phyloP scores from a whole-genome alignment of 2,797 vertebrate genomes.

The Zenarchopterus dispar region DNA sequence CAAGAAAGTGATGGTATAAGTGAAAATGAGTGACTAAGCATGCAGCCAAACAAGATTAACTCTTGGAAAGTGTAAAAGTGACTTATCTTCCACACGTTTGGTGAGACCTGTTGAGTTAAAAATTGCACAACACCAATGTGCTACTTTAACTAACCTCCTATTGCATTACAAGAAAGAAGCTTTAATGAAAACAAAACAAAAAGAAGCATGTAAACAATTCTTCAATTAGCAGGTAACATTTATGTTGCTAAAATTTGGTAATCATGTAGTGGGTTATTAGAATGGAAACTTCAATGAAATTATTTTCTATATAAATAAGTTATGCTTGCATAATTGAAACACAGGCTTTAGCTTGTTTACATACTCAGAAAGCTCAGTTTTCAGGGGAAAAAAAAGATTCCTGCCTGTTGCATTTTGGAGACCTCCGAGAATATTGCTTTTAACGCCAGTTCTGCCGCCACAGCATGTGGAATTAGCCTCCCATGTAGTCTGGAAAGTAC shows the following conservation, averaged over 20 bases:
- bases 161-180: too few relatives aligned
- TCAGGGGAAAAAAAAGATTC: constrained; percentile 53
- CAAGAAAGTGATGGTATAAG: too few relatives aligned
- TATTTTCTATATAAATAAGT: constrained; percentile 4
- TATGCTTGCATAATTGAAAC: constrained; percentile 23
- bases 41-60: too few relatives aligned
- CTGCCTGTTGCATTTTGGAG: constrained; percentile 58
- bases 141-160: too few relatives aligned
- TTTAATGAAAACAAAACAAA: too few relatives aligned
- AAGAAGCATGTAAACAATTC: too few relatives aligned
- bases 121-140: too few relatives aligned
- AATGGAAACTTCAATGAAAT: constrained; percentile 14
- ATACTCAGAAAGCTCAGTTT: constrained; percentile 60
- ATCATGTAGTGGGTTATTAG: constrained; percentile 1
- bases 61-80: too few relatives aligned
- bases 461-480: constrained; percentile 41
- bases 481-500: constrained; percentile 28
- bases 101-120: too few relatives aligned
- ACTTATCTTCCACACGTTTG: too few relatives aligned
- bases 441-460: not conserved
- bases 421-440: constrained; percentile 48
- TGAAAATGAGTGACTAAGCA: too few relatives aligned
- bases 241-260: constrained; percentile 8
- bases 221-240: too few relatives aligned
- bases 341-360: constrained; percentile 60